A percentile compares a stretch with the other conserved stretches of the same genome.
phyloP scores from a whole-genome alignment of 2,797 vertebrate species.

The Pempheris klunzingeri region DNA sequence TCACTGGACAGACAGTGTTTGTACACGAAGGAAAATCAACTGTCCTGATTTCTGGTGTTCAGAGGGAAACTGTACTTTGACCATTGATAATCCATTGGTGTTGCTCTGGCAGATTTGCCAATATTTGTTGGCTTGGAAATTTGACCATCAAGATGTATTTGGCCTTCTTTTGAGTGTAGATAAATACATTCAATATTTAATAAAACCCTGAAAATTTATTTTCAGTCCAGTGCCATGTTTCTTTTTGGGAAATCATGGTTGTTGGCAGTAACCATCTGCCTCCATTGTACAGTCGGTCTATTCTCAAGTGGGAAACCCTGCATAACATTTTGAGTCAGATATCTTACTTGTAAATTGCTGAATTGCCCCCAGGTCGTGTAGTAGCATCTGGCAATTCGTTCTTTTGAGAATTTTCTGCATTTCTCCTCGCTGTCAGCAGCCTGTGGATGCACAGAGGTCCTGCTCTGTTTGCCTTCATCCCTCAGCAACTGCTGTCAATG shows the following conservation, averaged over 20 bases:
- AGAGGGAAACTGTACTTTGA: conserved; percentile 66
- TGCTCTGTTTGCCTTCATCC: conserved; percentile 31
- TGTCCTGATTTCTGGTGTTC: conserved; percentile 68
- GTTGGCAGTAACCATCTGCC: conserved; percentile 30
- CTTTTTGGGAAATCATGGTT: conserved; percentile 60
- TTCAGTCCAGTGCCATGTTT: conserved; percentile 61
- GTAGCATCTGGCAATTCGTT: conserved; percentile 55
- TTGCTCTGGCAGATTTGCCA: conserved; percentile 54
- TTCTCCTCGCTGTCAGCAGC: conserved; percentile 47
- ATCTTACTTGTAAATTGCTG: conserved; percentile 49
- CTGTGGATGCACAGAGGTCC: conserved; percentile 40
- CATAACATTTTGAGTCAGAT: conserved; percentile 29
- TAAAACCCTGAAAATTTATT: conserved; percentile 55
- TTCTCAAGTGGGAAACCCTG: conserved; percentile 27
- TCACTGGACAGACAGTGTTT: conserved; percentile 62
- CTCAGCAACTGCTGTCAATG: conserved; percentile 34
- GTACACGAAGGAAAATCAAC: conserved; percentile 65
- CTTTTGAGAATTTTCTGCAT: conserved; percentile 39
- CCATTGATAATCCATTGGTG: conserved; percentile 49
- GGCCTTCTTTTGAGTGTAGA: conserved; percentile 66
- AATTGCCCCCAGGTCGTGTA: conserved; percentile 34
- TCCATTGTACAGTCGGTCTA: conserved; percentile 25
- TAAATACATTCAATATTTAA: conserved; percentile 70
- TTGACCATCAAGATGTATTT: conserved; percentile 57
- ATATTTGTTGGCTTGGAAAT: conserved; percentile 47